Conservation (phyloP, 2,797 vertebrate species). For the Fratercula arctica region DNA sequence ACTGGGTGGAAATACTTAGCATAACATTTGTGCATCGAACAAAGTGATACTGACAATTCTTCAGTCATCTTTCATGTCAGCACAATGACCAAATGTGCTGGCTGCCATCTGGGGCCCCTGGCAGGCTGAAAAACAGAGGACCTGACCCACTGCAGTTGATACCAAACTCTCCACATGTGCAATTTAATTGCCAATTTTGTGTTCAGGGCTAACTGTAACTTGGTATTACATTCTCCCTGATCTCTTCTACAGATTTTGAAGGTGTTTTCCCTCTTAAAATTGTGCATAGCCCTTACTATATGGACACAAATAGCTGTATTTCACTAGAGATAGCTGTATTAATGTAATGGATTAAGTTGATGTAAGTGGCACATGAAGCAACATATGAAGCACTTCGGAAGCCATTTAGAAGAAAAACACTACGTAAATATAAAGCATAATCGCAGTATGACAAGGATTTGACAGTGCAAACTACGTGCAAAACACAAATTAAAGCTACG, state of each 20-base stretch:
- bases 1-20: not conserved
- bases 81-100: not conserved
- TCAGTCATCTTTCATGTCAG: not conserved
- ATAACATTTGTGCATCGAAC: not conserved
- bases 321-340: not conserved
- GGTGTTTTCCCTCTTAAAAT: not conserved
- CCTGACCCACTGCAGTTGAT: not conserved
- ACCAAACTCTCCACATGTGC: not conserved
- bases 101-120: fast-evolving
- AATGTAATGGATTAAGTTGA: not conserved
- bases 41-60: not conserved
- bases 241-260: not conserved
- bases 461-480: conserved; percentile 4
- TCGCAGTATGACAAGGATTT: not conserved
- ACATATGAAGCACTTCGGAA: not conserved
- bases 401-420: conserved; percentile 7
- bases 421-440: conserved; percentile 18
- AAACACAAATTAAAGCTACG: conserved; percentile 40
- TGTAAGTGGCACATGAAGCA: not conserved
- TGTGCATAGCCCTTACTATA: not conserved
- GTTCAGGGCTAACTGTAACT: not conserved
- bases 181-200: not conserved
- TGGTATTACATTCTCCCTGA: not conserved
- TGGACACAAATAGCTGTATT: not conserved
- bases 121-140: not conserved